A percentile compares a stretch with the other conserved stretches of the same genome.
Conservation (phyloP, 2,113 vertebrate genomes). For the Pseudopodoces humilis region DNA sequence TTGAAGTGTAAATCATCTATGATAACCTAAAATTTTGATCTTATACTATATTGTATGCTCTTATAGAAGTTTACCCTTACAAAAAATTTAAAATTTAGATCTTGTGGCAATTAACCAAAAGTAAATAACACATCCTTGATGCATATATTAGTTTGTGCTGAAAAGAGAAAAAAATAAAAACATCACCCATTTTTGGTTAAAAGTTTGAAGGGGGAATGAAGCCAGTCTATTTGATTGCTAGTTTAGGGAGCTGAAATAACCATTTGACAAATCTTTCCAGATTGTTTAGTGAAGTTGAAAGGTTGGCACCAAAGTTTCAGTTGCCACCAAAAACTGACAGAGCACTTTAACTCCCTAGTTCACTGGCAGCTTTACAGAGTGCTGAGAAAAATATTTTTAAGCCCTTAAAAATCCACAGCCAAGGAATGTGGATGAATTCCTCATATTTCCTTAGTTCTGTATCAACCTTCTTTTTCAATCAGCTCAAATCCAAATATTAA, state of each 20-base stretch:
- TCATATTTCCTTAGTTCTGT: neutral
- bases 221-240: neutral
- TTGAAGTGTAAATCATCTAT: neutral
- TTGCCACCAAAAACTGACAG: neutral
- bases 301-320: neutral
- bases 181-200: neutral
- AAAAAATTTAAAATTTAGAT: neutral
- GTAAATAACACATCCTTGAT: neutral
- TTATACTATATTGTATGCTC: neutral
- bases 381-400: neutral
- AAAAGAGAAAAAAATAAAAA: neutral
- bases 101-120: neutral
- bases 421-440: neutral
- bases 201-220: neutral
- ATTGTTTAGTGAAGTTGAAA: neutral
- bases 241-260: neutral
- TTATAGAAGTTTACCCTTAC: neutral
- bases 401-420: neutral
- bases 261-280: neutral
- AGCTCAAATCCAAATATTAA: neutral
- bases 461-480: neutral
- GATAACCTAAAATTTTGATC: neutral
- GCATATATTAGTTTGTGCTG: neutral
- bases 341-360: neutral
- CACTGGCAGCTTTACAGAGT: neutral